A percentile compares a stretch with the other conserved stretches of the same genome.
These are phyloP conservation scores for Philaenus spumarius DNA, from an alignment of 1,140 invertebrate species.

Conservation along the genomic window DNA sequence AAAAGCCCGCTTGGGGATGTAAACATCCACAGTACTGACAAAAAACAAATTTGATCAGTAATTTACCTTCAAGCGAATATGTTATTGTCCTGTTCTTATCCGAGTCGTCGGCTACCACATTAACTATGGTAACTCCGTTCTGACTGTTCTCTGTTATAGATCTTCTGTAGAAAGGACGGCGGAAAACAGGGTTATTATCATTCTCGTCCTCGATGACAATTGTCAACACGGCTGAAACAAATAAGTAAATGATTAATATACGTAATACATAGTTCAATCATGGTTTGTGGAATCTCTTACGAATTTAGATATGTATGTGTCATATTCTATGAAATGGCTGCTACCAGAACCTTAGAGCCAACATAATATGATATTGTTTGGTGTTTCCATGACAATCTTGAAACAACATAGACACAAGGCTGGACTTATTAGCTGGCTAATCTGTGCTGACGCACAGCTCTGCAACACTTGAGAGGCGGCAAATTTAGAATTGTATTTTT, in stretches of 20 bases:
- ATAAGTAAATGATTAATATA: slow-evolving; percentile 18
- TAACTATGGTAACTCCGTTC: slow-evolving; percentile 71
- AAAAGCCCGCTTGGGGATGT: too few species aligned
- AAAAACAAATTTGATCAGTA: neutral
- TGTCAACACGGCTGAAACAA: slow-evolving; percentile 55
- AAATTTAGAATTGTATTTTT: too few species aligned
- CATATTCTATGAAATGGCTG: too few species aligned
- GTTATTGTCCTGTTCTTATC: slow-evolving; percentile 82
- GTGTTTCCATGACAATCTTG: too few species aligned
- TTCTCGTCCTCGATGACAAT: slow-evolving; percentile 80
- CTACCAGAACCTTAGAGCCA: too few species aligned
- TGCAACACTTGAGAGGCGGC: too few species aligned
- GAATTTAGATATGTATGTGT: too few species aligned
- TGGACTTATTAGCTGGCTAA: too few species aligned
- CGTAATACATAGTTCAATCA: slow-evolving; percentile 1
- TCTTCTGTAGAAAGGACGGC: slow-evolving; percentile 66
- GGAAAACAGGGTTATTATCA: slow-evolving; percentile 84
- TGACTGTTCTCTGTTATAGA: slow-evolving; percentile 85
- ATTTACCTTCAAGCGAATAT: slow-evolving; percentile 66
- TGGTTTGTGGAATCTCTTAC: neutral
- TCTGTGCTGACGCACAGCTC: too few species aligned
- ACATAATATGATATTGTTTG: too few species aligned
- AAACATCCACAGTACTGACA: neutral
- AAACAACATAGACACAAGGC: too few species aligned
- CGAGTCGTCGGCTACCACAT: slow-evolving; percentile 75